These are phyloP conservation scores for Zoroaster sp. DNA, from an alignment of 53 echinoderm and acorn worm species.

Conservation along the genomic window DNA sequence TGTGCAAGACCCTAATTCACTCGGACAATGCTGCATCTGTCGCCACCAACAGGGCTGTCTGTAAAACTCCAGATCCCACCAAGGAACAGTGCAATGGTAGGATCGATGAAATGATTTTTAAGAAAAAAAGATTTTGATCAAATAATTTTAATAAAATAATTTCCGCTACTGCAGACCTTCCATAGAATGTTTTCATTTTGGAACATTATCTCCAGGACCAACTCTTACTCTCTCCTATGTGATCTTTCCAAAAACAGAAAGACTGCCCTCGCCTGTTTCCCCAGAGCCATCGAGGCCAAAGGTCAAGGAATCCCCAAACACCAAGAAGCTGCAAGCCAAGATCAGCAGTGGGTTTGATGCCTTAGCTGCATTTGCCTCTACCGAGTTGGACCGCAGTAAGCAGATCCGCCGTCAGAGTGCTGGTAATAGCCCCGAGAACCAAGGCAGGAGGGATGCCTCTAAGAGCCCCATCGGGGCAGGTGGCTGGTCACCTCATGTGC, in stretches of 20 bases:
- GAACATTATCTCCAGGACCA: neutral
- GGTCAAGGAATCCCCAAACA: constrained; percentile 88
- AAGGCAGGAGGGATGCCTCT: constrained; percentile 27
- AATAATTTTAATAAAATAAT: neutral
- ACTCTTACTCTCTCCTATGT: neutral
- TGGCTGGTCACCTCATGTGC: neutral
- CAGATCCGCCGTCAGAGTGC: constrained; percentile 83
- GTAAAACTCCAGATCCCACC: neutral
- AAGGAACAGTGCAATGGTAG: constrained; percentile 38
- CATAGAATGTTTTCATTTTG: neutral
- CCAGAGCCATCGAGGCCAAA: constrained; percentile 26
- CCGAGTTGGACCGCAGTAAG: constrained; percentile 82
- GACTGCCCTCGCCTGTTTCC: constrained; percentile 35
- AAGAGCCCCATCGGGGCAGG: constrained; percentile 55
- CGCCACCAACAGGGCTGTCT: neutral
- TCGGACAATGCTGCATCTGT: constrained; percentile 12
- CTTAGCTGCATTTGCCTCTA: constrained; percentile 90
- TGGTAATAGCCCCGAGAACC: constrained; percentile 67
- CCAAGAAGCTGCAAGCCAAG: constrained; percentile 92
- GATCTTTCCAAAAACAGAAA: too few species aligned
- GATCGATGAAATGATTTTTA: neutral
- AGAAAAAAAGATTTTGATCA: neutral
- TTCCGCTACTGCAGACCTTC: too few species aligned
- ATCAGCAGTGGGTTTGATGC: constrained; percentile 98
- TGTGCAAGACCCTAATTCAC: neutral